Percentiles rank a stretch among this genome's conserved stretches.
Evolutionary conservation across 2,888 invertebrate species (phyloP).

Genomic region (Athetis lepigone): DNA sequence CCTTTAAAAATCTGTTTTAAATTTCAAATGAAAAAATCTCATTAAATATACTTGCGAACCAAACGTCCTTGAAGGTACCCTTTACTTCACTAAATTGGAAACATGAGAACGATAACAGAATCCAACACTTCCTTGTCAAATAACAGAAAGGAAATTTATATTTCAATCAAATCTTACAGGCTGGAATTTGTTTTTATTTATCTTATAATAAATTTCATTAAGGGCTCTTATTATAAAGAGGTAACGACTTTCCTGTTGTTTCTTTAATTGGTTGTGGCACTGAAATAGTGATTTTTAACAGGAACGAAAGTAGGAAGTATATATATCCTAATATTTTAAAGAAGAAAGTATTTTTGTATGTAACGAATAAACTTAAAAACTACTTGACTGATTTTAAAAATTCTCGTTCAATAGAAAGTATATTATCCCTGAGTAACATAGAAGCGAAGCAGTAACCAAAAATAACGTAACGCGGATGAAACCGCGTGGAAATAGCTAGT

Average conservation of each 20-base stretch:
- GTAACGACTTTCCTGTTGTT: background rate
- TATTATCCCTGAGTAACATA: too few species aligned
- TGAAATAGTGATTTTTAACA: background rate
- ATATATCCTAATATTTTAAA: too few species aligned
- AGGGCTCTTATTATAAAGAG: background rate
- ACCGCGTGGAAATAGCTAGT: too few species aligned
- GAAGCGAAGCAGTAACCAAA: too few species aligned
- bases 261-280: background rate
- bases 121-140: constrained; percentile 28
- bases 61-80: too few species aligned
- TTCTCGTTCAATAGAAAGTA: too few species aligned
- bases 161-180: constrained; percentile 6
- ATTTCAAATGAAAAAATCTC: constrained; percentile 10
- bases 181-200: constrained; percentile 14
- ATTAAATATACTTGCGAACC: constrained; percentile 30
- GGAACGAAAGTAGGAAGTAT: background rate
- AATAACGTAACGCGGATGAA: too few species aligned
- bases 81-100: too few species aligned
- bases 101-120: constrained; percentile 38
- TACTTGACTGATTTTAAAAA: too few species aligned
- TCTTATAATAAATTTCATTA: constrained; percentile 10
- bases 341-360: too few species aligned
- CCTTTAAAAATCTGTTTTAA: background rate
- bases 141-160: constrained; percentile 16
- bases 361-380: too few species aligned